Base-by-base conservation (phyloP, 2,888 invertebrate species). In the Piscicola geometra region DNA sequence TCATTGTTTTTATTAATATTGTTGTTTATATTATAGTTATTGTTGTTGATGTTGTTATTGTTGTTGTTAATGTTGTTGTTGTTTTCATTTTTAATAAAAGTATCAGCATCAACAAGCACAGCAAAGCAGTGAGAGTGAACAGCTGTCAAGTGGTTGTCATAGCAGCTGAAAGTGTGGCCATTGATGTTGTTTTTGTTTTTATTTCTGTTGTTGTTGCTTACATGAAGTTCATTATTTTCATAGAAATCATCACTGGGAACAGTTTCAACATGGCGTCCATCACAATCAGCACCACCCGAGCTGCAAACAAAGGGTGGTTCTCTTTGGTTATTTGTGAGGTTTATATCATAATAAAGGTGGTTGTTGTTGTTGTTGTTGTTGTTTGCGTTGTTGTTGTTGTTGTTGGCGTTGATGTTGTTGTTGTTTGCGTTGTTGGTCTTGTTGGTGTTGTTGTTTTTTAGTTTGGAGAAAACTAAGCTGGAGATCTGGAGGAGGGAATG, bases 121-220 rank as follows among this genome's bases (percentile, higher is more conserved):
- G 41, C 41, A 41, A 41, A 41, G 41, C 15, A 41, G 41, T 41
- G 41, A 15, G 41, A 41, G 41, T 15, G 15, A 5, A 41, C 41
- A 41, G 41, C 41, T 41, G 41, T 41, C 15, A 15, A 41, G 41
- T 41, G 41, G 41, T 41, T 41, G 41, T 41, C 41, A 15, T 41
- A 41, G 64, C n/a, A 12, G 64, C 21, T 64, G 64, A 12, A 12
- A 30, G 5, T 64, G 64, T 64, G 5, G 5, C 21, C 21, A n/a
- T 30, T 64, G 64, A 28, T 64, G 64, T 64, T 64, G 64, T 64
- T 64, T 5, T 64, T 64, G n/a, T 12, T 64, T 28, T 28, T 64
- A 5, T 64, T 64, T 12, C n/a, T 64, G 41, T 41, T 41, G 41
- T 15, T 41, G 41, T 41, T 41, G 41, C 5, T 41, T 5, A 41